A percentile compares a stretch with the other conserved stretches of the same genome.
These are phyloP conservation scores for Odontophorus gujanensis DNA, from an alignment of 2,113 vertebrate species.

Conservation along the genomic window DNA sequence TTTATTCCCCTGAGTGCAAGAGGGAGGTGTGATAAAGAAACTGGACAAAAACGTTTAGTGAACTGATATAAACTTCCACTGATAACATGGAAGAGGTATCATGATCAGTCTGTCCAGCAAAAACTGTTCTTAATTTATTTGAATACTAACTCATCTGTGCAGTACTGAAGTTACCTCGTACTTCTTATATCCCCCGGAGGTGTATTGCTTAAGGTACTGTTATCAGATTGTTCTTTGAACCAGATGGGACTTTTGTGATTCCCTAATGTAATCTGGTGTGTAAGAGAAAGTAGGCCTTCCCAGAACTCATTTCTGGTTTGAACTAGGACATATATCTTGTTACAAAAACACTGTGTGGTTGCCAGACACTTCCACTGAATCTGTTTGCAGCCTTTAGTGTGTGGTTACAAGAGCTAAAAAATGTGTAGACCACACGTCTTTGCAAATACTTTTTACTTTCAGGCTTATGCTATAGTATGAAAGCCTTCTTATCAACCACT, in stretches of 20 bases:
- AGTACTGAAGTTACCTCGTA: background rate
- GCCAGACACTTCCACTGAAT: background rate
- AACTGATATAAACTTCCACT: background rate
- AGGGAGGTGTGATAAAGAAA: background rate
- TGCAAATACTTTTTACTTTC: background rate
- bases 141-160: background rate
- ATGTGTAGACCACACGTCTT: background rate
- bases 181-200: background rate
- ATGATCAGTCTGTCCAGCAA: background rate
- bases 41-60: background rate
- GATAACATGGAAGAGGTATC: background rate
- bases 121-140: background rate
- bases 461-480: background rate
- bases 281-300: background rate
- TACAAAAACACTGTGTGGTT: background rate
- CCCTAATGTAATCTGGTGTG: background rate
- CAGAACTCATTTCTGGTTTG: background rate
- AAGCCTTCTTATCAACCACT: background rate
- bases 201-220: background rate
- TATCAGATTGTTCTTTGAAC: background rate
- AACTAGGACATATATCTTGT: background rate
- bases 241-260: background rate
- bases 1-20: background rate
- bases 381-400: background rate
- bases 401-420: background rate